A percentile compares a stretch with the other conserved stretches of the same genome.
phyloP scores from a whole-genome alignment of 2,888 invertebrate species.

The Conus canariensis region DNA sequence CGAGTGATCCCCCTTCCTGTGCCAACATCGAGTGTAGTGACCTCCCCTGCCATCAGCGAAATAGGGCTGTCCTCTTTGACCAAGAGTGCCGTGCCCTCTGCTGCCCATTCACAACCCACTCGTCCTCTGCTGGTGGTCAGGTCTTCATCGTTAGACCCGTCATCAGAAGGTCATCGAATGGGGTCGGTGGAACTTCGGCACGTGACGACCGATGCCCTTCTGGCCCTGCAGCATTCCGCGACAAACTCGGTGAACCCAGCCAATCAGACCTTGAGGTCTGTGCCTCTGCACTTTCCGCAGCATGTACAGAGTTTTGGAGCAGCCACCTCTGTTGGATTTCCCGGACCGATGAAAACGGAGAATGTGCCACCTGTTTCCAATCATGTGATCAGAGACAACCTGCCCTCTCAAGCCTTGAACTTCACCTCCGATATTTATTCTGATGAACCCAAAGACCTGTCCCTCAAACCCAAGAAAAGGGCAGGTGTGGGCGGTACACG shows the following conservation, averaged over 20 bases:
- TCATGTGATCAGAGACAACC: background rate
- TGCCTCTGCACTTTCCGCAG: constrained; percentile 12
- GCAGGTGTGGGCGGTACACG: background rate
- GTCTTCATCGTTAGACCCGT: constrained; percentile 16
- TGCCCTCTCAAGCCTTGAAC: background rate
- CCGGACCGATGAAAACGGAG: background rate
- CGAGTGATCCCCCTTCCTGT: constrained; percentile 14
- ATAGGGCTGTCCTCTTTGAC: background rate
- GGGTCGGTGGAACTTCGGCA: constrained; percentile 35
- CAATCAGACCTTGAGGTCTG: background rate
- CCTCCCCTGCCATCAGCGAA: constrained; percentile 4
- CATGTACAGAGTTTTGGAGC: constrained; percentile 15
- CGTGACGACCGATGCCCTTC: constrained; percentile 27
- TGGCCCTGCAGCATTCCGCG: constrained; percentile 36
- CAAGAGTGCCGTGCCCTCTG: background rate
- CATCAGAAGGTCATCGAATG: background rate
- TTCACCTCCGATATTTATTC: background rate
- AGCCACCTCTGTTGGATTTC: background rate
- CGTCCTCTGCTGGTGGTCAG: constrained; percentile 35
- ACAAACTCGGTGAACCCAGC: constrained; percentile 37
- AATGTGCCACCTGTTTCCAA: constrained; percentile 5
- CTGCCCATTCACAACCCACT: constrained; percentile 29
- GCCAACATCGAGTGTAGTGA: constrained; percentile 26
- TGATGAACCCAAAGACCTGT: constrained; percentile 36
- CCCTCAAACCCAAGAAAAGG: constrained; percentile 32